Percentiles rank a stretch among this genome's conserved stretches.
These are phyloP conservation scores for Hetaerina americana DNA, from an alignment of 1,140 invertebrate genomes.

Conservation along the genomic window DNA sequence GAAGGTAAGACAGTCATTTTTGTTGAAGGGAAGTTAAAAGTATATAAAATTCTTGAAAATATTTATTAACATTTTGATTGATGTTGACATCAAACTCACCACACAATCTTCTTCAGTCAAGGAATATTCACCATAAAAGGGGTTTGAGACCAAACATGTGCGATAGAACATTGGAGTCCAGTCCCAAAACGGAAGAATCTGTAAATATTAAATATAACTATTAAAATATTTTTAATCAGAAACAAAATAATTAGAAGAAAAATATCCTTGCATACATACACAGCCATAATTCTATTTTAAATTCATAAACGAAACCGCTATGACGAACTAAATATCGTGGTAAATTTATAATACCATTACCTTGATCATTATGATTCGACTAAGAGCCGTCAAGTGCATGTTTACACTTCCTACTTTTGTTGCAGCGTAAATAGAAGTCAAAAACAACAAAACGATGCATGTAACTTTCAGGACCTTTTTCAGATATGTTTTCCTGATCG, in stretches of 20 bases:
- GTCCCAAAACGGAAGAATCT: conserved; percentile 58
- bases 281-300: no score
- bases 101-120: not conserved
- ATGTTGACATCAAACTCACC: no score
- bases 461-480: not conserved
- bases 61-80: no score
- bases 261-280: no score
- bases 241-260: no score
- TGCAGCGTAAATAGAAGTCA: not conserved
- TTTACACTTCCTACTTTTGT: not conserved
- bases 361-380: conserved; percentile 3
- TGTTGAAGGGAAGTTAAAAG: no score
- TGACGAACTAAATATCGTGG: no score
- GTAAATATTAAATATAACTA: not conserved
- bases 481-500: not conserved
- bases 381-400: not conserved
- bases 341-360: no score
- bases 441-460: not conserved
- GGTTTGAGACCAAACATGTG: conserved; percentile 54
- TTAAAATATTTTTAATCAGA: no score
- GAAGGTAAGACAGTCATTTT: no score
- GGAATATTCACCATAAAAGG: conserved; percentile 16
- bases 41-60: no score
- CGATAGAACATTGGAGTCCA: conserved; percentile 66
- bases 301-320: no score